Evolutionary conservation across 2,888 invertebrate genomes (phyloP).

Genomic region (Oxycera nigricornis): DNA sequence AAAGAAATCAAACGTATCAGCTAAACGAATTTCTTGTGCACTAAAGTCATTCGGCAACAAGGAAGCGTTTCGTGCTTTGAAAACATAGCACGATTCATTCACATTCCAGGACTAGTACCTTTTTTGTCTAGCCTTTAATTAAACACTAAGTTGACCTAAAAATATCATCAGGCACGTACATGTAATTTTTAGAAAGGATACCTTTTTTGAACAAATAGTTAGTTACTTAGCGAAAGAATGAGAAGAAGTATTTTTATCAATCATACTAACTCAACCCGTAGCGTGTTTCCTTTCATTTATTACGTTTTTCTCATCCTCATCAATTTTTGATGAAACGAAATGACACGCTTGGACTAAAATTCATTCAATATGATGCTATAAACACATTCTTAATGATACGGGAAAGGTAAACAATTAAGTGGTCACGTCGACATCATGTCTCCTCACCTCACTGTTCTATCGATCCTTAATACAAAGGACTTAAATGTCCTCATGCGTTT

Average conservation of each 20-base stretch:
- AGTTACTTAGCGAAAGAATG: neutral
- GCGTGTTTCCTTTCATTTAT: too few species aligned
- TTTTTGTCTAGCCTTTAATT: neutral
- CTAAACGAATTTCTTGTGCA: too few species aligned
- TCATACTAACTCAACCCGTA: neutral
- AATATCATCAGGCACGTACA: neutral
- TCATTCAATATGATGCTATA: slow-evolving; percentile 15
- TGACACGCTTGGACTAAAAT: too few species aligned
- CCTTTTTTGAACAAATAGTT: neutral
- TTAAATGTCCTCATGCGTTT: too few species aligned
- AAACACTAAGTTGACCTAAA: neutral
- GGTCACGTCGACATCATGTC: slow-evolving; percentile 37
- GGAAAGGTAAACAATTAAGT: slow-evolving; percentile 39
- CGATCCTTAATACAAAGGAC: slow-evolving; percentile 23
- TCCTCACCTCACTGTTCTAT: neutral
- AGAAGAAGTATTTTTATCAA: neutral
- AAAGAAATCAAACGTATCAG: too few species aligned
- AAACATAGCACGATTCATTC: neutral
- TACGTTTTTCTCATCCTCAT: too few species aligned
- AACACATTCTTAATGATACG: slow-evolving; percentile 27
- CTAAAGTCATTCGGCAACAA: too few species aligned
- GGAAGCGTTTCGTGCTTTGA: neutral
- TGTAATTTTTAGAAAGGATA: neutral
- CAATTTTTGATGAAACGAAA: too few species aligned
- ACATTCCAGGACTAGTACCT: neutral